Evolutionary conservation across 2,113 vertebrate species (phyloP), one percentile per base, ranked within the genome.

Genomic region (Mirza zaza): DNA sequence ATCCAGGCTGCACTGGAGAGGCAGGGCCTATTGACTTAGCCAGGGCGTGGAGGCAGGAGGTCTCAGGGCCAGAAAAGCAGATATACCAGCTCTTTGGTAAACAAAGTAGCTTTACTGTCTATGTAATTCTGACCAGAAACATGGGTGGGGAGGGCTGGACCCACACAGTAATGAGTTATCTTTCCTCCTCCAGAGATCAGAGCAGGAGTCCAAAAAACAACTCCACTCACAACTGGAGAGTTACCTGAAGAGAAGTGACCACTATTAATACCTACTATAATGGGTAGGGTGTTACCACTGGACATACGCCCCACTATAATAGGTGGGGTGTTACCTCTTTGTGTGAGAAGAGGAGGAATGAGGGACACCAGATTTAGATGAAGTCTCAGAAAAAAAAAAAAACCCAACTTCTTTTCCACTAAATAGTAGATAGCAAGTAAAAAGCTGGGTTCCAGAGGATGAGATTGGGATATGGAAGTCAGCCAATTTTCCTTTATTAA

Each of bases 51-150:
- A 57, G 70, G 90, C 14, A 77, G 68, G 76, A 36, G 75, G 63
- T 68, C 76, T 76, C 63, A 67, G 50, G 81, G 73, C 61, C 50
- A 48, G 57, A 27, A 32, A 86, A 90, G 70, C 87, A 90, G 90
- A 76, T 18, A 63, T 14, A 80, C 67, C 12, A 34, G 88, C 67
- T 97, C 61, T 9, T 45, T 82, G 67, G 88, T 95, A 95, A 86
- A 97, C 68, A 91, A 67, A 87, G 82, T 21, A 93, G 75, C 63
- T 94, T 90, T 79, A 65, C 6, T 86, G 27, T 67, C 36, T 76
- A 12, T 70, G 6, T 52, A 39, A 79, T 76, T 92, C 32, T 91
- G 20, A 93, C 39, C n/a, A 73, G 93, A 68, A 83, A 67, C 17
- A 5, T 65, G 79, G 15, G 63, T 23, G 7, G 29, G 67, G 2